Evolutionary conservation across 1,140 invertebrate genomes (phyloP), one percentile per base, ranked within the genome.

Genomic region (Lepeophtheirus salmonis): DNA sequence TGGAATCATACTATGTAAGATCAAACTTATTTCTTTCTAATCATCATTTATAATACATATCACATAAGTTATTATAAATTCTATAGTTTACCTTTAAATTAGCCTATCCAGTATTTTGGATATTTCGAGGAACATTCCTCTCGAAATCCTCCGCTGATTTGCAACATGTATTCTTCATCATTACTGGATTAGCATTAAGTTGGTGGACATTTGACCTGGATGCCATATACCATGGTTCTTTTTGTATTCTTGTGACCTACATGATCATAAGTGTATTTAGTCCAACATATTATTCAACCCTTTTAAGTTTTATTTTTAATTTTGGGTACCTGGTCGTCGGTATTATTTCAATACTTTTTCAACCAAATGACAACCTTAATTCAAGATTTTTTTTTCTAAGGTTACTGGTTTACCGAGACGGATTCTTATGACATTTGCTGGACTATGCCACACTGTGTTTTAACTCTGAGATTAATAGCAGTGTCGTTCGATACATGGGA

Each of bases 391-490:
- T 41, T 41, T 10, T 41, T n/a, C 6, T 41, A 10, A 41, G 53
- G 53, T 21, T 55, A 55, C 22, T 55, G 13, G 10, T 55, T 18
- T 20, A 55, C 53, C 4, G 53, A 18, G 22, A 21, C 22, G 22
- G 53, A 55, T 55, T 16, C 16, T 13, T 55, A 55, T 25, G 16
- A 21, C 6, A 55, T 55, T 21, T 55, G 53, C 53, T 55, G 53
- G 53, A 55, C 53, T 23, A 55, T 55, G 53, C 53, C 53, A 21
- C 16, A 23, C 24, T 55, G 53, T 55, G 22, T 55, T 12, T 17
- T 55, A 10, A 18, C 16, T 12, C 53, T 55, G 12, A 55, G 53
- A 25, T 16, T 55, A 13, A 55, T 55, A 4, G 53, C 30, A 41
- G n/a, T 41, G 6, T 6, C 30, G 6, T 41, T 41, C n/a, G 30